Percentiles rank a stretch among this genome's conserved stretches.
These are phyloP conservation scores for Cheilinus undulatus DNA, from an alignment of 2,113 vertebrate genomes.

Conservation along the genomic window DNA sequence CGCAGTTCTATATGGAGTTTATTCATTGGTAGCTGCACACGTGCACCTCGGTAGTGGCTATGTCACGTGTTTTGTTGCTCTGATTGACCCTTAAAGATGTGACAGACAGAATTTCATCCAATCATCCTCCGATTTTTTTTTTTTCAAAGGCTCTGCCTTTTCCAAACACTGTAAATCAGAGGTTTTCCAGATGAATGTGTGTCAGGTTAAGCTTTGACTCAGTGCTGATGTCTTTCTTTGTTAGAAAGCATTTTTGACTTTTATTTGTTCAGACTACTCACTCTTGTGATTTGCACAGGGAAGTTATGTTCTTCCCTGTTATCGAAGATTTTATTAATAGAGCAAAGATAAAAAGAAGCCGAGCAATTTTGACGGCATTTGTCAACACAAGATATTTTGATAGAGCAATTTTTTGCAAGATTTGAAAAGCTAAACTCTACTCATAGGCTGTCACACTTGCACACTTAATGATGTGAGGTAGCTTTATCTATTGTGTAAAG, in stretches of 20 bases:
- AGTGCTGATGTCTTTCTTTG: neutral
- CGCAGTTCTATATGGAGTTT: no score
- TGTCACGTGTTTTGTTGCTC: no score
- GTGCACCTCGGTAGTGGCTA: no score
- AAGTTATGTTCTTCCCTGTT: neutral
- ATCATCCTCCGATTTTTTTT: no score
- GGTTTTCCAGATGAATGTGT: no score
- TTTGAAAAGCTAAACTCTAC: slow-evolving; percentile 18
- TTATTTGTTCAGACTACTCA: slow-evolving; percentile 45
- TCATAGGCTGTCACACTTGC: neutral
- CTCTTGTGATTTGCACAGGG: slow-evolving; percentile 20
- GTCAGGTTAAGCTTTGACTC: no score
- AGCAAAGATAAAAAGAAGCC: neutral
- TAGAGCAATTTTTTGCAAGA: slow-evolving; percentile 6
- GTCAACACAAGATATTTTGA: slow-evolving; percentile 13
- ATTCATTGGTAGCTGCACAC: no score
- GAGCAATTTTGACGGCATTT: slow-evolving; percentile 20
- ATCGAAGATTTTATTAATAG: slow-evolving; percentile 32
- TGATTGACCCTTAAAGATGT: no score
- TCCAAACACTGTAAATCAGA: no score
- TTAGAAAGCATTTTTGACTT: neutral
- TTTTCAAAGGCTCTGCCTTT: no score
- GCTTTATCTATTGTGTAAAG: slow-evolving; percentile 7
- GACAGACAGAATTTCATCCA: no score
- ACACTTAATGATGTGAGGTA: neutral